Conservation (phyloP, 2,888 invertebrate genomes). For the Anorthoa munda region DNA sequence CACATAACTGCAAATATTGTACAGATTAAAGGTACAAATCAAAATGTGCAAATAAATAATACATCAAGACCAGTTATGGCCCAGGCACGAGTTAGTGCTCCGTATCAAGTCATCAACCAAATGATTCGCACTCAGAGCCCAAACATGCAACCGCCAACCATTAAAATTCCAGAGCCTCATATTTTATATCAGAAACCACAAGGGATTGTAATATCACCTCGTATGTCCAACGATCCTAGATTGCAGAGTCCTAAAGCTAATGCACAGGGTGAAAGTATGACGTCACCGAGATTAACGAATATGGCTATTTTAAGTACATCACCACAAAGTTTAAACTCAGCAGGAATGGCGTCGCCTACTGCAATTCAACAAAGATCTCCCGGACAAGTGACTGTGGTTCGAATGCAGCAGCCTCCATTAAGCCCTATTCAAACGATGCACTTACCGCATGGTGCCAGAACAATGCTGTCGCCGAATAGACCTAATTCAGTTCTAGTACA, state of each 20-base stretch:
- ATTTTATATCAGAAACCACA: slow-evolving; percentile 87
- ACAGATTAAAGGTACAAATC: slow-evolving; percentile 83
- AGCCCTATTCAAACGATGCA: slow-evolving; percentile 88
- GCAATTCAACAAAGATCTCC: slow-evolving; percentile 85
- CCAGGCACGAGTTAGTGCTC: slow-evolving; percentile 80
- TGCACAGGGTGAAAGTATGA: slow-evolving; percentile 80
- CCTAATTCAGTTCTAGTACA: slow-evolving; percentile 88
- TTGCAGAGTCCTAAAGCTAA: slow-evolving; percentile 85
- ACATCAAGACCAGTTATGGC: slow-evolving; percentile 80
- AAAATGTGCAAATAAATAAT: slow-evolving; percentile 76
- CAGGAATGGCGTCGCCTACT: slow-evolving; percentile 83
- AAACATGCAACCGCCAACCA: slow-evolving; percentile 92
- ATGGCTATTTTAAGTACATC: slow-evolving; percentile 84
- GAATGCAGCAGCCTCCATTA: slow-evolving; percentile 88
- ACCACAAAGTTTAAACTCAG: slow-evolving; percentile 81
- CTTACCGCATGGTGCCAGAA: slow-evolving; percentile 81
- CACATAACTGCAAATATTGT: slow-evolving; percentile 86
- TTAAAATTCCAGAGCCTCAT: slow-evolving; percentile 92
- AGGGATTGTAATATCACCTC: slow-evolving; percentile 87
- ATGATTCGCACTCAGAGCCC: slow-evolving; percentile 82
- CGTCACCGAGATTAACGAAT: slow-evolving; percentile 84
- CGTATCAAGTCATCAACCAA: slow-evolving; percentile 88
- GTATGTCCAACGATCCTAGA: slow-evolving; percentile 83
- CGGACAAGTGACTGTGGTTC: slow-evolving; percentile 88
- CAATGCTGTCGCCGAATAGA: slow-evolving; percentile 87